Evolutionary conservation across 2,888 invertebrate genomes (phyloP).

Genomic region (Argyresthia albistria): DNA sequence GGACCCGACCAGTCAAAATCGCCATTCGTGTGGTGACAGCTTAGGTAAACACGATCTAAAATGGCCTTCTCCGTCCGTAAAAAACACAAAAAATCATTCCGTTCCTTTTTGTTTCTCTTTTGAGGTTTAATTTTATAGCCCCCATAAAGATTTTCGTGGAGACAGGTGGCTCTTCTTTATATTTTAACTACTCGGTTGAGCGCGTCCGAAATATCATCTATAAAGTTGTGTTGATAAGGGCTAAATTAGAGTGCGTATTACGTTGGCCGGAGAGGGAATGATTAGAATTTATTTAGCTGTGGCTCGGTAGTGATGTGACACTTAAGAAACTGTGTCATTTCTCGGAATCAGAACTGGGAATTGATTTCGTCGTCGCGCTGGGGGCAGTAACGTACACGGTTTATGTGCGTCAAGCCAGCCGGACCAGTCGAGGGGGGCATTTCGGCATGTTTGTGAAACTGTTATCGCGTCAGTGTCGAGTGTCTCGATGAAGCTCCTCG

Average conservation of each 20-base stretch:
- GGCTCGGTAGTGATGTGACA: conserved; percentile 70
- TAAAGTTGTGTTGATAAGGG: conserved; percentile 40
- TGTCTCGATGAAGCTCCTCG: conserved; percentile 48
- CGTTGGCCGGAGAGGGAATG: conserved; percentile 19
- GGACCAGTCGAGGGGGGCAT: conserved; percentile 18
- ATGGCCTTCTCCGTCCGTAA: conserved; percentile 49
- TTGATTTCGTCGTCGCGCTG: conserved; percentile 61
- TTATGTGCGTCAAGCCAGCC: conserved; percentile 37
- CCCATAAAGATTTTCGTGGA: conserved; percentile 70
- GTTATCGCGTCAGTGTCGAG: conserved; percentile 50
- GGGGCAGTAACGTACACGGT: conserved; percentile 63
- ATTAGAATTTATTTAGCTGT: conserved; percentile 68
- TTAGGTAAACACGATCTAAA: conserved; percentile 70
- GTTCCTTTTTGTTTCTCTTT: conserved; percentile 60
- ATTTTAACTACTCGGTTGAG: conserved; percentile 49
- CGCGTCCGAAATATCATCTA: conserved; percentile 35
- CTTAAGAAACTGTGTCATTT: conserved; percentile 70
- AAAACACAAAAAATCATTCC: conserved; percentile 42
- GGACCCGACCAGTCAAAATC: conserved; percentile 61
- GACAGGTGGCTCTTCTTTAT: conserved; percentile 72
- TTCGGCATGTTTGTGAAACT: conserved; percentile 44
- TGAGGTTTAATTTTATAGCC: conserved; percentile 68
- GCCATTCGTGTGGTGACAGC: conserved; percentile 68
- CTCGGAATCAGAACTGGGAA: conserved; percentile 68
- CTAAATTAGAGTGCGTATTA: conserved; percentile 47